These are phyloP conservation scores for Barypeithes pellucidus DNA, from an alignment of 2,888 invertebrate genomes.

Conservation along the genomic window DNA sequence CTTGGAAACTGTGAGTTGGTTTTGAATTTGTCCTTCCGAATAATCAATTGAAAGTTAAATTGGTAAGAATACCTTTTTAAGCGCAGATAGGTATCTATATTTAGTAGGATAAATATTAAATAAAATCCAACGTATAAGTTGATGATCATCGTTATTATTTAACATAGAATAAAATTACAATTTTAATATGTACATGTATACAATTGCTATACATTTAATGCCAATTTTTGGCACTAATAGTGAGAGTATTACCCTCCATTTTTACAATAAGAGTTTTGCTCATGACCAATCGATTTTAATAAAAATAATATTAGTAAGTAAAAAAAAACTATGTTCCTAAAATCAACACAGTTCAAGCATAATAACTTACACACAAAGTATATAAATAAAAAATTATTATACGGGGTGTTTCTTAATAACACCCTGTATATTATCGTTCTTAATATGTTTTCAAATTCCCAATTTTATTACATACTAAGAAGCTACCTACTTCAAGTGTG, in stretches of 20 bases:
- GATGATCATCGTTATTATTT: conserved; percentile 65
- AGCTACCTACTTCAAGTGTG: conserved; percentile 2
- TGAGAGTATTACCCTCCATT: conserved; percentile 62
- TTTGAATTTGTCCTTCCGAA: too few relatives aligned
- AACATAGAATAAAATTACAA: conserved; percentile 69
- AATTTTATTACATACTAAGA: neutral
- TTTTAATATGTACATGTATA: conserved; percentile 69
- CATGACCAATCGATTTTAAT: conserved; percentile 59
- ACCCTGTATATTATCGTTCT: neutral
- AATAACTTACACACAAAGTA: neutral
- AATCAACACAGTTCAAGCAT: conserved; percentile 9
- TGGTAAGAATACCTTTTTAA: too few relatives aligned
- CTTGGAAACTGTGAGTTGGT: too few relatives aligned
- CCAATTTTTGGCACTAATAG: conserved; percentile 65
- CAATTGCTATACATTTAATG: conserved; percentile 65
- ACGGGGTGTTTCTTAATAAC: too few relatives aligned
- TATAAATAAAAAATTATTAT: conserved; percentile 1
- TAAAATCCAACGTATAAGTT: conserved; percentile 59
- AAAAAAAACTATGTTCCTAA: conserved; percentile 20
- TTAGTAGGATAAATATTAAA: conserved; percentile 48
- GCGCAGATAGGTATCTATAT: too few relatives aligned
- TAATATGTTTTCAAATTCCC: neutral
- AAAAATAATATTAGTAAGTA: conserved; percentile 36
- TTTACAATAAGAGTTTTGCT: conserved; percentile 46
- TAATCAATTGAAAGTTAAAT: too few relatives aligned